phyloP scores from a whole-genome alignment of 2,797 vertebrate genomes.

The Paramormyrops hopkinsi region DNA sequence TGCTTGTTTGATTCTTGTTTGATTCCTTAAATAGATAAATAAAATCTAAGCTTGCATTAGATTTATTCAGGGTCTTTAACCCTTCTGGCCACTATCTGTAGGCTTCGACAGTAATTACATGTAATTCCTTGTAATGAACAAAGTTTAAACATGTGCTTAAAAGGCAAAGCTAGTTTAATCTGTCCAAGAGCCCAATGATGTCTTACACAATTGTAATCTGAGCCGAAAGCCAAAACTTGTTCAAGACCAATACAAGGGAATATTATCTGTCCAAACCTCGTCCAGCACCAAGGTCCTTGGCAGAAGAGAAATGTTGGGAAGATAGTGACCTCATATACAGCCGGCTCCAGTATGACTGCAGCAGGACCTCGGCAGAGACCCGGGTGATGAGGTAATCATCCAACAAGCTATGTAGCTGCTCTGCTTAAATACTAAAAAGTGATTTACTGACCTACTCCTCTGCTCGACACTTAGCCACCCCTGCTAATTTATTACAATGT shows the following conservation, averaged over 20 bases:
- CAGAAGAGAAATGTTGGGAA: constrained; percentile 3
- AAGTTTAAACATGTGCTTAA: neutral
- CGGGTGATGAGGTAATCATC: neutral
- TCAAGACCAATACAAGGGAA: neutral
- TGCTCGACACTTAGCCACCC: neutral
- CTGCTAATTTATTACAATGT: neutral
- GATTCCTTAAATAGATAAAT: neutral
- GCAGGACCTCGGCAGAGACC: neutral
- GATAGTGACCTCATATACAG: neutral
- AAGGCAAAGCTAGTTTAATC: neutral
- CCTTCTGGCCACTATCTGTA: neutral
- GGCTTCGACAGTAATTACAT: neutral
- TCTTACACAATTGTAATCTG: neutral
- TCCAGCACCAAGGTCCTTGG: neutral
- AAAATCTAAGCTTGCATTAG: neutral
- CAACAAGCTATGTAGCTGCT: neutral
- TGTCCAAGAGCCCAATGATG: neutral
- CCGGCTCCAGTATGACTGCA: neutral
- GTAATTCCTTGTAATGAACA: constrained; percentile 1
- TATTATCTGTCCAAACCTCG: neutral
- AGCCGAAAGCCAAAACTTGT: neutral
- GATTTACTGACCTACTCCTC: neutral
- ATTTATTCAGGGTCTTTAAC: neutral
- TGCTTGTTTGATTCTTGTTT: neutral
- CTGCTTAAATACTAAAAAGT: neutral